Conservation (phyloP, 1,140 invertebrate species). For the Saccostrea glomerata region DNA sequence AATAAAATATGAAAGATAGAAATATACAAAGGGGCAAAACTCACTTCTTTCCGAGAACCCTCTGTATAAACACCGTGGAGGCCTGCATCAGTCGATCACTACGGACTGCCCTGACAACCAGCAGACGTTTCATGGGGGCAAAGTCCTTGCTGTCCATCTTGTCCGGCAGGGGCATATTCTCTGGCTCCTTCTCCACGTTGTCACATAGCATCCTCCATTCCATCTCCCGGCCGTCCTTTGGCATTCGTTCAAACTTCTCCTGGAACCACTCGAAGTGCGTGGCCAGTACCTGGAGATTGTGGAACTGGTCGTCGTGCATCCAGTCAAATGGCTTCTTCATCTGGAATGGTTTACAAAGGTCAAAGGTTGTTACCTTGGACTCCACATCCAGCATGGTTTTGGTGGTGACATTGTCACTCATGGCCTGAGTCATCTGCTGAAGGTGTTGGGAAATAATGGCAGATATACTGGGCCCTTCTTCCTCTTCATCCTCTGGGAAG, state of each 20-base stretch:
- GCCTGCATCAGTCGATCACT: slow-evolving; percentile 76
- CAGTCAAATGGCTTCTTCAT: slow-evolving; percentile 79
- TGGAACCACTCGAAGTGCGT: slow-evolving; percentile 72
- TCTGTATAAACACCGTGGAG: slow-evolving; percentile 72
- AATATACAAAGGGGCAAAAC: slow-evolving; percentile 42
- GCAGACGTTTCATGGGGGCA: slow-evolving; percentile 75
- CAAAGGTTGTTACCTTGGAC: slow-evolving; percentile 72
- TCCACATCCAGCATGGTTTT: slow-evolving; percentile 78
- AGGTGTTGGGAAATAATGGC: slow-evolving; percentile 71
- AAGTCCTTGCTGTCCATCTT: slow-evolving; percentile 75
- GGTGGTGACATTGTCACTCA: slow-evolving; percentile 74
- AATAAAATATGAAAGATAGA: too few species aligned
- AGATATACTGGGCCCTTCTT: slow-evolving; percentile 76
- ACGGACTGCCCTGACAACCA: slow-evolving; percentile 76
- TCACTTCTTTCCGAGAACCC: slow-evolving; percentile 77
- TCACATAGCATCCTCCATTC: slow-evolving; percentile 78
- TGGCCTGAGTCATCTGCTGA: slow-evolving; percentile 69
- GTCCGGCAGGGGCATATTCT: slow-evolving; percentile 75
- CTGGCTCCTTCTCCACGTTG: slow-evolving; percentile 71
- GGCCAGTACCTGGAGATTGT: slow-evolving; percentile 77
- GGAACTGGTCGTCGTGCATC: slow-evolving; percentile 79
- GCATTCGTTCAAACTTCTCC: slow-evolving; percentile 78
- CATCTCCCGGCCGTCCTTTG: slow-evolving; percentile 77
- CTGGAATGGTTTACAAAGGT: slow-evolving; percentile 63
- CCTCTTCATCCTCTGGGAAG: slow-evolving; percentile 73